Conservation (phyloP, 1,140 invertebrate species). For the Habropoda laboriosa region DNA sequence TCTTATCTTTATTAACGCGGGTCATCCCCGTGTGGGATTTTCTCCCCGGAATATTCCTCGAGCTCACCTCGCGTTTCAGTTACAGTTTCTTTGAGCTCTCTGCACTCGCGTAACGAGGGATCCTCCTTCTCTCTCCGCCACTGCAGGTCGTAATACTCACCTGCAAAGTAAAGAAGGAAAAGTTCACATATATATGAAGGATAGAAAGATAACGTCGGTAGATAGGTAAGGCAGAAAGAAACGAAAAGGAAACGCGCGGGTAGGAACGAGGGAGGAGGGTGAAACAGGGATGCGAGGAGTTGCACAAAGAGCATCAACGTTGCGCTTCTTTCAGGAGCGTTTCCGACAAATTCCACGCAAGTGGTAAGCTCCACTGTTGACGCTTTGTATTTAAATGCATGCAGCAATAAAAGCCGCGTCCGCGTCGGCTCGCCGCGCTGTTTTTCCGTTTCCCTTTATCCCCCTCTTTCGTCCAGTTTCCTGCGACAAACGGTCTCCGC, state of each 20-base stretch:
- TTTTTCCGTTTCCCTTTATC: conserved; percentile 21
- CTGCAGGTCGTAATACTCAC: conserved; percentile 40
- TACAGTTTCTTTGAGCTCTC: conserved; percentile 32
- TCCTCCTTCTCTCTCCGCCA: background rate
- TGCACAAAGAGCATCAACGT: conserved; percentile 9
- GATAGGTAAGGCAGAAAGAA: conserved; percentile 8
- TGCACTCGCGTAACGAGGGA: conserved; percentile 43
- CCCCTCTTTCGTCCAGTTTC: background rate
- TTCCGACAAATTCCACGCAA: conserved; percentile 61
- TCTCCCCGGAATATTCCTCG: conserved; percentile 26
- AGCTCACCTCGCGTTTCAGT: background rate
- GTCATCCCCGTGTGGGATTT: conserved; percentile 37
- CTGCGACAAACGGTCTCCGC: background rate
- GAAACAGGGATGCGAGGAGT: background rate
- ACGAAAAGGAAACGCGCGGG: background rate
- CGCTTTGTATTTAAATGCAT: conserved; percentile 68
- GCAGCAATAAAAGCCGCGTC: conserved; percentile 64
- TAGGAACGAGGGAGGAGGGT: background rate
- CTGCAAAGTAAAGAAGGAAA: conserved; percentile 46
- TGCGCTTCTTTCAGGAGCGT: conserved; percentile 39
- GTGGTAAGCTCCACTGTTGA: conserved; percentile 41
- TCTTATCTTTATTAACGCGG: conserved; percentile 43
- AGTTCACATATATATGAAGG: too few species aligned
- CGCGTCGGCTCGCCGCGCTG: conserved; percentile 52
- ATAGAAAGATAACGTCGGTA: conserved; percentile 51